Evolutionary conservation across 2,113 vertebrate genomes (phyloP).

Genomic region (Tenebrosternarchus preto): DNA sequence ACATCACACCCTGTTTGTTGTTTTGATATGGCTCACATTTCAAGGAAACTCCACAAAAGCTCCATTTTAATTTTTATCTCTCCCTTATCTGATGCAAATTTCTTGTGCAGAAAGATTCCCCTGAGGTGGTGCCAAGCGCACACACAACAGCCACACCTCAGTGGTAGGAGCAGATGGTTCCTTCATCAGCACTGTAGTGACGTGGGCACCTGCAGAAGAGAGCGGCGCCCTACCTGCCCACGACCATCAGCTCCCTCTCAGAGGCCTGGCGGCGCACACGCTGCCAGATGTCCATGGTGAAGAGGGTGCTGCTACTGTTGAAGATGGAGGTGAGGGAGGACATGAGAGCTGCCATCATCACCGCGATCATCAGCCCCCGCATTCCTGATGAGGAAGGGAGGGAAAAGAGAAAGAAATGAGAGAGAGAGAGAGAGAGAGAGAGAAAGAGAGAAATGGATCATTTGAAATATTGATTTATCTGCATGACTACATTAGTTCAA

Average conservation of each 20-base stretch:
- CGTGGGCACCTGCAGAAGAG: not conserved
- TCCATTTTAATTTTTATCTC: not conserved
- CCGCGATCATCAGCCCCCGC: constrained; percentile 92
- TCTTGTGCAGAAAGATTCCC: not conserved
- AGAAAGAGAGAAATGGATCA: not conserved
- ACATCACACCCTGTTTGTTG: no score
- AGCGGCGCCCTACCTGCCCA: constrained; percentile 81
- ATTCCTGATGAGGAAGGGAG: constrained; percentile 75
- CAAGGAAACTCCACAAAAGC: no score
- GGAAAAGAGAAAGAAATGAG: not conserved
- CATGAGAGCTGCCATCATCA: constrained; percentile 94
- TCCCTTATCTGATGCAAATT: not conserved
- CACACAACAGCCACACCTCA: not conserved
- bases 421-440: not conserved
- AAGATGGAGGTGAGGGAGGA: constrained; percentile 96
- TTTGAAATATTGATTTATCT: not conserved
- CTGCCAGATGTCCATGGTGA: constrained; percentile 90
- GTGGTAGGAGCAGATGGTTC: not conserved
- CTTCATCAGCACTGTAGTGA: not conserved
- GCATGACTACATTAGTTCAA: no score
- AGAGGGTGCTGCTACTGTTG: constrained; percentile 95
- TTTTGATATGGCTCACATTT: no score
- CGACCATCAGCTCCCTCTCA: constrained; percentile 90
- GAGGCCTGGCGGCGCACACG: constrained; percentile 75
- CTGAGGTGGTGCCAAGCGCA: not conserved